Evolutionary conservation across 2,113 vertebrate genomes (phyloP), one percentile per base, ranked within the genome.

Genomic region (Charina bottae): DNA sequence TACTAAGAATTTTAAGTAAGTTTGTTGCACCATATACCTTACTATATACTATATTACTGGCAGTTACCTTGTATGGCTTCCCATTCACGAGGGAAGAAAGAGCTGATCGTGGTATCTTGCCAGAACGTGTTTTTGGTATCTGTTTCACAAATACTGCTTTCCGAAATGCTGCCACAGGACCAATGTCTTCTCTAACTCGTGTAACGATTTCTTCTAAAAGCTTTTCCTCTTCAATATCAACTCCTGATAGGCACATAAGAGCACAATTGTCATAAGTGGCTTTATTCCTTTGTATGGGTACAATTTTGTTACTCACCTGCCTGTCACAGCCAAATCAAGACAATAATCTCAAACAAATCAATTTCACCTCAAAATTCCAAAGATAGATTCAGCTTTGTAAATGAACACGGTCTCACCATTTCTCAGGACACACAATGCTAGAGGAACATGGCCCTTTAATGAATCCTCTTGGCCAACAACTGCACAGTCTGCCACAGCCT

Each of bases 111-210:
- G 99, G 99, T 64, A 99, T 99, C 97, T 99, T 99, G 85, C 99
- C 99, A 0, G 99, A 99, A 83, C 99, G 98, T 0, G 99, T 99
- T 97, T 99, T 99, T 2, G 99, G 99, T 28, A 99, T 94, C 46
- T 97, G 97, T 3, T 94, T 96, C 59, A 99, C 98, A 94, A 99
- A 98, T 23, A 99, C 92, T 0, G 97, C 98, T 85, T 98, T 99
- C 96, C 97, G 98, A 92, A 99, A 99, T 59, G 99, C 98, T 56
- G 99, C 99, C 33, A 99, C 99, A 0, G 99, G 99, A 13, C 99
- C 99, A 37, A 99, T 97, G 89, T 86, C 97, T 89, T 97, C 97
- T 92, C 99, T 97, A 85, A 99, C 99, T 0, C 94, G 93, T 78
- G 97, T 97, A 86, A 99, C 97, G n/a, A 99, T 97, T 96, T 99